phyloP scores from a whole-genome alignment of 2,888 invertebrate species.

The Dryomyza anilis region DNA sequence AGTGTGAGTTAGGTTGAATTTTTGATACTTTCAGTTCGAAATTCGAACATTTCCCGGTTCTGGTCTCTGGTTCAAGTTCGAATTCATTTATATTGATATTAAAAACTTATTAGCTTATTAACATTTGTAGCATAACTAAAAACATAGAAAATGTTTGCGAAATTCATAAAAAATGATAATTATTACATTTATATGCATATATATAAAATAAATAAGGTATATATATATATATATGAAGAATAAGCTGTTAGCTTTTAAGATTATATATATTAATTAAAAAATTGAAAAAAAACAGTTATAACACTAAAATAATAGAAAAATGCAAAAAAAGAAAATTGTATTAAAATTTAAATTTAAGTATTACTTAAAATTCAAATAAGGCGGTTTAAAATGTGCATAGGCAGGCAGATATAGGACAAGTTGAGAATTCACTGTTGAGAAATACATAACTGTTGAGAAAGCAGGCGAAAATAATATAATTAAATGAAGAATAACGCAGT shows the following conservation, averaged over 20 bases:
- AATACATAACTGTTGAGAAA: conserved; percentile 38
- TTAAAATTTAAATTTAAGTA: conserved; percentile 27
- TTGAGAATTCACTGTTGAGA: conserved; percentile 24
- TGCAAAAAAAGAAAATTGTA: conserved; percentile 34
- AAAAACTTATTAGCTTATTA: background rate
- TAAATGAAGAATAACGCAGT: no score
- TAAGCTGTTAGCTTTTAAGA: conserved; percentile 25
- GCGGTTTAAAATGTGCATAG: conserved; percentile 24
- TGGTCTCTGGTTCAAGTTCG: no score
- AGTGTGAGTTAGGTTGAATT: background rate
- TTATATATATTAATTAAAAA: conserved; percentile 13
- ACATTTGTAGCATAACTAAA: background rate
- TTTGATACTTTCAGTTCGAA: background rate
- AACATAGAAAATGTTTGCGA: background rate
- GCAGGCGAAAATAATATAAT: no score
- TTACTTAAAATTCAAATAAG: conserved; percentile 27
- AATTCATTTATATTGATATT: background rate
- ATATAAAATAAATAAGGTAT: background rate
- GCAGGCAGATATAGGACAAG: conserved; percentile 6
- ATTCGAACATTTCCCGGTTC: background rate
- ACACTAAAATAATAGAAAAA: conserved; percentile 40
- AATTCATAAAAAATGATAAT: conserved; percentile 1
- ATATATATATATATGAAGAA: conserved; percentile 1
- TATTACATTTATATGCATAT: conserved; percentile 3
- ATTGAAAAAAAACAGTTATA: conserved; percentile 33